phyloP scores from a whole-genome alignment of 2,888 invertebrate genomes.

The Junonia oenone region DNA sequence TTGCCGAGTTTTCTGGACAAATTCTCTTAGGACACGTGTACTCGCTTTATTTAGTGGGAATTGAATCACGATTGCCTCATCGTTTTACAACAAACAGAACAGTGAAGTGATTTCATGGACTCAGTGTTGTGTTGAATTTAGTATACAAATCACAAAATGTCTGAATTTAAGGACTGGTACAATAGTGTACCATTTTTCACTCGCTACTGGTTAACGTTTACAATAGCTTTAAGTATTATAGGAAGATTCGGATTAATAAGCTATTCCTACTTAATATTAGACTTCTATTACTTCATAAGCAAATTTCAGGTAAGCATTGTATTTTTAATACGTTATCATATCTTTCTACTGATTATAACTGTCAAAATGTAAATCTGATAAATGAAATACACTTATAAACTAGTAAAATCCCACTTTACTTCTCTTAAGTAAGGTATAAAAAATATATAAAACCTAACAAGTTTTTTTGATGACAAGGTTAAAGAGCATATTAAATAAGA shows the following conservation, averaged over 20 bases:
- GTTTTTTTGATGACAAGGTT: too few species aligned
- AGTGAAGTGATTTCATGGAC: too few species aligned
- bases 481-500: too few species aligned
- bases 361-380: too few species aligned
- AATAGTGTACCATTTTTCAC: constrained; percentile 93
- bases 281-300: constrained; percentile 85
- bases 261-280: constrained; percentile 85
- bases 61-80: constrained; percentile 41
- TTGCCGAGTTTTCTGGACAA: constrained; percentile 48
- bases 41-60: constrained; percentile 39
- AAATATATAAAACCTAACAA: too few species aligned
- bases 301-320: constrained; percentile 83
- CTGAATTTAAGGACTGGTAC: constrained; percentile 91
- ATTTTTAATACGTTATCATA: neutral
- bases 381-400: too few species aligned
- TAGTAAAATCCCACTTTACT: too few species aligned
- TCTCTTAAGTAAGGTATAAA: too few species aligned
- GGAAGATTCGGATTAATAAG: constrained; percentile 91
- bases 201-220: constrained; percentile 94
- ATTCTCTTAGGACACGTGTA: constrained; percentile 74
- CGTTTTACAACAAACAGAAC: neutral
- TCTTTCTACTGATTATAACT: neutral
- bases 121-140: neutral
- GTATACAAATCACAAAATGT: constrained; percentile 72
- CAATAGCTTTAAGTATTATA: constrained; percentile 89